These are phyloP conservation scores for Tipula helvola DNA, from an alignment of 2,888 invertebrate genomes.

Conservation along the genomic window DNA sequence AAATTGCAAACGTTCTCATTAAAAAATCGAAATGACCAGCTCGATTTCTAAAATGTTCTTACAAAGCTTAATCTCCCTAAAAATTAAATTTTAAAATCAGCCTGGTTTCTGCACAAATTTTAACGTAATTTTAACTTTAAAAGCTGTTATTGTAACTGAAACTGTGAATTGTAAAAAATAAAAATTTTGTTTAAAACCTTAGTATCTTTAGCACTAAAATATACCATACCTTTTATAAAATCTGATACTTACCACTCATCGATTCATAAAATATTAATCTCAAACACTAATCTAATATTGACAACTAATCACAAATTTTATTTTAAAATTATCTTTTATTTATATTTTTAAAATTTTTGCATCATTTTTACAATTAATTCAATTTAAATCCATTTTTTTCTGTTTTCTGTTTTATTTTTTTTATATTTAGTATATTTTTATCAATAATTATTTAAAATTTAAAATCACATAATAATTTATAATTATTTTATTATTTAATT, in stretches of 20 bases:
- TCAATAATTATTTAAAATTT: conserved; percentile 5
- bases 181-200: no score
- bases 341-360: neutral
- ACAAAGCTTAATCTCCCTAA: no score
- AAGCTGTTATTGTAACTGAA: no score
- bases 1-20: no score
- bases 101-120: no score
- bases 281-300: neutral
- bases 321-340: neutral
- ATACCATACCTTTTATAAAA: neutral
- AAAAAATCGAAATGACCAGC: no score
- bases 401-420: neutral
- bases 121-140: no score
- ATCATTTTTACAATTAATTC: neutral
- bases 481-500: conserved; percentile 4
- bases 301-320: neutral
- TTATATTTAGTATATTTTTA: neutral
- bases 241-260: neutral
- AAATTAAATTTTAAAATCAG: no score
- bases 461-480: conserved; percentile 9
- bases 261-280: neutral
- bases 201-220: neutral
- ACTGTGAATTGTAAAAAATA: no score
- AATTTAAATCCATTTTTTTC: neutral
- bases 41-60: no score